A percentile compares a stretch with the other conserved stretches of the same genome.
phyloP scores from a whole-genome alignment of 1,140 invertebrate genomes.

The Phymastichus coffea region DNA sequence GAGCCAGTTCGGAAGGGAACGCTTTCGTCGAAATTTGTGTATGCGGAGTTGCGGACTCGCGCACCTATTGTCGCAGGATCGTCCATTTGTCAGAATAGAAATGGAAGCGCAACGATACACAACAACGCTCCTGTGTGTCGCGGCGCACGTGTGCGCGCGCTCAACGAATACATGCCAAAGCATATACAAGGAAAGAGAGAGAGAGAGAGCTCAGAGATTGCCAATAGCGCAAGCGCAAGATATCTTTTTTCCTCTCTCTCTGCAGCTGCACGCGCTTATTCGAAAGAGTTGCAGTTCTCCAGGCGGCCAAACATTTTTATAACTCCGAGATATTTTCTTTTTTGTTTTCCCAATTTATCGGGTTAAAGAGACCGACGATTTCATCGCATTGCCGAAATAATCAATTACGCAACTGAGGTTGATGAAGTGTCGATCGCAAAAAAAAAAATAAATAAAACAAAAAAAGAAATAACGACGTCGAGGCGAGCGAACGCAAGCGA shows the following conservation, averaged over 20 bases:
- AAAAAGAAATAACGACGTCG: no score
- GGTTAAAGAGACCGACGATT: background rate
- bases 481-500: no score
- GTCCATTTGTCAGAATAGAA: conserved; percentile 41
- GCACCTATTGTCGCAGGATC: conserved; percentile 43
- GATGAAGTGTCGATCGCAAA: no score
- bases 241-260: background rate
- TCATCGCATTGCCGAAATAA: background rate
- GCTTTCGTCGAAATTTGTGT: conserved; percentile 46
- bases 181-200: no score
- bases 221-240: conserved; percentile 31
- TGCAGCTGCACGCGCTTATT: background rate
- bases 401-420: no score
- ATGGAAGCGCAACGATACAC: conserved; percentile 29
- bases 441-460: no score
- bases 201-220: conserved; percentile 35
- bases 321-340: background rate
- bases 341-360: background rate
- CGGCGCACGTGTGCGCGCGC: no score
- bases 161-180: no score
- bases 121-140: conserved; percentile 6
- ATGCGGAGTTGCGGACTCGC: conserved; percentile 34
- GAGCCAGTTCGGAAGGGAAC: conserved; percentile 44
- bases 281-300: conserved; percentile 6
- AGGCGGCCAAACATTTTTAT: background rate